These are phyloP conservation scores for Popillia japonica DNA, from an alignment of 1,140 invertebrate species.

Conservation along the genomic window DNA sequence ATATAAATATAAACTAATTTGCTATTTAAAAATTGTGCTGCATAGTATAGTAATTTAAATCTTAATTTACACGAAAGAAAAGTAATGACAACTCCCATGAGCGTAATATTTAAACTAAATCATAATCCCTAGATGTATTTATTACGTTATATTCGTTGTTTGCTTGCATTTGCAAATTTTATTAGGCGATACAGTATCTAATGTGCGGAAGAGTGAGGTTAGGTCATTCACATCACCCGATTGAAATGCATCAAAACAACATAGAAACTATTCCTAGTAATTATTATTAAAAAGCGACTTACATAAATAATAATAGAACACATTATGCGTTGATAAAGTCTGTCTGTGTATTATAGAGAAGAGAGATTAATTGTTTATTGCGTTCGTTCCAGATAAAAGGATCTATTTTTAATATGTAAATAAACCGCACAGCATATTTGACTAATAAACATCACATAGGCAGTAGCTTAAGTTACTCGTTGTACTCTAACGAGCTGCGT, in stretches of 20 bases:
- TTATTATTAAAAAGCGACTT: constrained; percentile 44
- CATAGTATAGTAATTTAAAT: background rate
- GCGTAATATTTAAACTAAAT: constrained; percentile 18
- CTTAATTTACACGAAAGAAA: background rate
- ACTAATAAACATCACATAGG: background rate
- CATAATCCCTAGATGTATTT: constrained; percentile 23
- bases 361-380: constrained; percentile 48
- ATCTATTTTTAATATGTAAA: constrained; percentile 47
- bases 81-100: background rate
- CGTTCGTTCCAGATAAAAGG: constrained; percentile 42
- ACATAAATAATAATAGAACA: constrained; percentile 49
- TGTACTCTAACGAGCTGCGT: constrained; percentile 4
- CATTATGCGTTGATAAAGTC: constrained; percentile 47
- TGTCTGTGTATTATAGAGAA: constrained; percentile 16
- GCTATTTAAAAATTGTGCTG: background rate
- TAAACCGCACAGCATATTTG: constrained; percentile 31
- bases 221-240: constrained; percentile 36
- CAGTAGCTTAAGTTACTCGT: background rate
- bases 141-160: constrained; percentile 19
- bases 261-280: constrained; percentile 25
- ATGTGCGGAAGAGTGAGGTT: constrained; percentile 41
- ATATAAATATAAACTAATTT: background rate
- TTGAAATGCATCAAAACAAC: constrained; percentile 22
- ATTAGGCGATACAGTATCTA: constrained; percentile 2
- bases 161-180: constrained; percentile 32